Percentiles rank a stretch among this genome's conserved stretches.
Evolutionary conservation across 2,888 invertebrate species (phyloP).

Genomic region (Gari tellinella): DNA sequence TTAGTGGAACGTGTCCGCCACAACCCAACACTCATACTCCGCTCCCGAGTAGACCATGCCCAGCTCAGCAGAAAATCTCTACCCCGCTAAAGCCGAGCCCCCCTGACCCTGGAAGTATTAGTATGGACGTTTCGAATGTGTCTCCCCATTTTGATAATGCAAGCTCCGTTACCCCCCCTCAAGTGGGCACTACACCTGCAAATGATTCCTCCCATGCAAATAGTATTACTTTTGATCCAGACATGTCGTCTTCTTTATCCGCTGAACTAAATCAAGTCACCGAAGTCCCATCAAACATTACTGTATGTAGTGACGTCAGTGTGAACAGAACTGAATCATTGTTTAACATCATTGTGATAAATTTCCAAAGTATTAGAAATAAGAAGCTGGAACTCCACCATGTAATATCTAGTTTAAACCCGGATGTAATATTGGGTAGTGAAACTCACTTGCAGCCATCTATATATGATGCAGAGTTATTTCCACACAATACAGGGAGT

Average conservation of each 20-base stretch:
- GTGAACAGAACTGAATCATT: neutral
- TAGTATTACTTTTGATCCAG: conserved; percentile 1
- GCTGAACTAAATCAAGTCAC: neutral
- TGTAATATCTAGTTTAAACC: conserved; percentile 2
- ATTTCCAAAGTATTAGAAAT: conserved; percentile 5
- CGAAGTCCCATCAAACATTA: neutral
- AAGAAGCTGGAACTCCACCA: conserved; percentile 4
- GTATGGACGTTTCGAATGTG: neutral
- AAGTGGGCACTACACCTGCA: neutral
- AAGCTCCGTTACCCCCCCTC: neutral
- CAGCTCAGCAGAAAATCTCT: too few relatives aligned
- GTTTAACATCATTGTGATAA: neutral
- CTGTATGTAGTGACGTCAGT: neutral
- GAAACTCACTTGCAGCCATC: conserved; percentile 1
- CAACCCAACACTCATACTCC: neutral
- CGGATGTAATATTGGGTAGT: conserved; percentile 3
- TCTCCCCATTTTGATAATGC: neutral
- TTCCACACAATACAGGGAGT: neutral
- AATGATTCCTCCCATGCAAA: conserved; percentile 1
- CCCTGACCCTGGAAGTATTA: neutral
- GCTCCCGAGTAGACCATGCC: neutral
- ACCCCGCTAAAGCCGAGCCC: too few relatives aligned
- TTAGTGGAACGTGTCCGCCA: neutral
- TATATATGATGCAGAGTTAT: neutral
- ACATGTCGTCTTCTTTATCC: neutral